Evolutionary conservation across 1,140 invertebrate species (phyloP), one percentile per base, ranked within the genome.

Genomic region (Penaeus indicus): DNA sequence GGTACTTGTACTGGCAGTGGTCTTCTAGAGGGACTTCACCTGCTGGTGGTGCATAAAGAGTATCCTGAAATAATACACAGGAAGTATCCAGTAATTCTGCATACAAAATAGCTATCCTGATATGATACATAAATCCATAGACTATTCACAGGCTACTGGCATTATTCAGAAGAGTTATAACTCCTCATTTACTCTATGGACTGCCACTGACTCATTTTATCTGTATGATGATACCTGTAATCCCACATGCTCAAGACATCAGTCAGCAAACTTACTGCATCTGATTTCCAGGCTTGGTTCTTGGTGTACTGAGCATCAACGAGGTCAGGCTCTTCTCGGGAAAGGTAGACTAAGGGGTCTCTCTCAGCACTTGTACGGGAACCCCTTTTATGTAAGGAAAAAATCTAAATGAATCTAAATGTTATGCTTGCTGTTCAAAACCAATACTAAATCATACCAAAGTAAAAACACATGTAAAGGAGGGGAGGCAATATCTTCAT

Each of bases 281-380:
- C 95, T 60, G 98, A 99, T 93, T 97, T 98, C 98, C 98, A 99
- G 1, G 98, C 98, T 94, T 99, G 98, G 94, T 99, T 99, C 93
- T 98, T 99, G 0, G 98, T 99, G 92, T 99, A 99, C 89, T 97
- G 95, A 16, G 98, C 98, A 94, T 99, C 97, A 27, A 97, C 95
- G 67, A 99, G 92, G 4, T 97, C 94, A 16, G 91, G 91, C 32
- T 93, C 89, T 69, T 94, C 94, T 88, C 98, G 94, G 61, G 97
- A 98, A 3, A 99, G 93, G 67, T 97, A 93, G 85, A 99, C 94
- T n/a, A 99, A 93, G 77, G 96, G 94, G 93, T 99, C 98, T 89
- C 98, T 93, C 92, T 99, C 97, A 32, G 95, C 94, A 92, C 95
- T 97, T 16, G 98, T 99, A 91, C 98, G 94, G 1, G 98, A 99